Conservation (phyloP, 64 coral and sea anemone genomes). For the Astreopora myriophthalma region DNA sequence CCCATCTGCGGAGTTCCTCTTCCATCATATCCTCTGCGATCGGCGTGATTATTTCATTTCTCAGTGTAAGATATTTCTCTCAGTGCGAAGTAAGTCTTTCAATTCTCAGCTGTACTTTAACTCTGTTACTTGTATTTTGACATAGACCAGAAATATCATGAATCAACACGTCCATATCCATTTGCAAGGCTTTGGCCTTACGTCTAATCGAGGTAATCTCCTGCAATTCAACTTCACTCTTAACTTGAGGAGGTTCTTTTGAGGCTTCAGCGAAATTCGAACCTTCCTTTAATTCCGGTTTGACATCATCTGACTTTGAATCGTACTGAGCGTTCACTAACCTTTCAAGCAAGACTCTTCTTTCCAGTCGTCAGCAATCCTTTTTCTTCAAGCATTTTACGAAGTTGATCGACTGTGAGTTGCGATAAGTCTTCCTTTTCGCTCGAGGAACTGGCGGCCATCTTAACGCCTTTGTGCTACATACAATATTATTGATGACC, state of each 20-base stretch:
- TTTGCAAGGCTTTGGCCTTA: slow-evolving; percentile 46
- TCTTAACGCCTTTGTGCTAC: background rate
- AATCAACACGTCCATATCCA: slow-evolving; percentile 27
- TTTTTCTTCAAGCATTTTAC: background rate
- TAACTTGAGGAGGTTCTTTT: too few species aligned
- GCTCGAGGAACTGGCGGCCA: background rate
- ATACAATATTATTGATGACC: background rate
- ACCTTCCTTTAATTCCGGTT: background rate
- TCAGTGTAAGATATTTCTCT: slow-evolving; percentile 2
- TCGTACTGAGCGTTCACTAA: background rate
- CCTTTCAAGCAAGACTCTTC: background rate
- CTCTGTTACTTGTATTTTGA: background rate
- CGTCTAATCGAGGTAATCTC: background rate
- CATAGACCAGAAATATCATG: background rate
- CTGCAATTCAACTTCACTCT: background rate
- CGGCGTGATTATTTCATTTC: slow-evolving; percentile 4
- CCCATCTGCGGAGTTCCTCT: slow-evolving; percentile 3
- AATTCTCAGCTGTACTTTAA: slow-evolving; percentile 28
- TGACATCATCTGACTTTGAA: background rate
- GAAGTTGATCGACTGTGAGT: background rate
- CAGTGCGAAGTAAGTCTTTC: slow-evolving; percentile 4
- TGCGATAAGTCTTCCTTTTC: background rate
- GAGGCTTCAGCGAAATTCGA: background rate
- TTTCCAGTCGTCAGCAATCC: background rate
- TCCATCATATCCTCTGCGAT: slow-evolving; percentile 22